Evolutionary conservation across 2,113 vertebrate genomes (phyloP).

Genomic region (Salvelinus sp.): DNA sequence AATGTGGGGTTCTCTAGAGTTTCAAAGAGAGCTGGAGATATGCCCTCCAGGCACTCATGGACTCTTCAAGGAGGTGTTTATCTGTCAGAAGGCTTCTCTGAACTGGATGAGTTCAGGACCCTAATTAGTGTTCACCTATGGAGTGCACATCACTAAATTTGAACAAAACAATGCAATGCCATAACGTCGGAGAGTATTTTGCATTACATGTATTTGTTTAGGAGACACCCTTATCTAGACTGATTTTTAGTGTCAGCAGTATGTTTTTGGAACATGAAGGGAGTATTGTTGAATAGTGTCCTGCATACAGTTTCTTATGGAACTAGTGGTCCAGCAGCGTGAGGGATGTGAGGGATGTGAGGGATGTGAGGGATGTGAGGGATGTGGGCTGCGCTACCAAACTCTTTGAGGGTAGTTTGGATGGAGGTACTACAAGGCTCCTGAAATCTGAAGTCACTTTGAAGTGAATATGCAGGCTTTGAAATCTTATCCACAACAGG

Average conservation of each 20-base stretch:
- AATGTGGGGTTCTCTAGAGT: conserved; percentile 15
- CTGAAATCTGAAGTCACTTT: conserved; percentile 1
- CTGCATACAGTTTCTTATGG: neutral
- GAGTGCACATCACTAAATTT: no score
- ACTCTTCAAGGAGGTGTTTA: neutral
- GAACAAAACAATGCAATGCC: no score
- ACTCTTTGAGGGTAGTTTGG: neutral
- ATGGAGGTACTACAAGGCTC: neutral
- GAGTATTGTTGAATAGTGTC: neutral
- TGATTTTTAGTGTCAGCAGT: no score
- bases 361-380: no score
- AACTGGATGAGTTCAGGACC: neutral
- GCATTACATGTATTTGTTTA: no score
- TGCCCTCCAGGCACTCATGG: conserved; percentile 24
- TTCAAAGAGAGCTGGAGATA: conserved; percentile 27
- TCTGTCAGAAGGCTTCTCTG: neutral
- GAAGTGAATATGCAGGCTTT: conserved; percentile 8
- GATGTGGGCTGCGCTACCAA: neutral
- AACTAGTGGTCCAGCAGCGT: no score
- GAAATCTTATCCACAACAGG: conserved; percentile 11
- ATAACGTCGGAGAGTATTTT: no score
- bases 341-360: no score
- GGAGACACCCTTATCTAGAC: no score
- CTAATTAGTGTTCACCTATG: neutral
- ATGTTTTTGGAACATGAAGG: neutral